A percentile compares a stretch with the other conserved stretches of the same genome.
Evolutionary conservation across 2,113 vertebrate species (phyloP).

Genomic region (Carassius auratus): DNA sequence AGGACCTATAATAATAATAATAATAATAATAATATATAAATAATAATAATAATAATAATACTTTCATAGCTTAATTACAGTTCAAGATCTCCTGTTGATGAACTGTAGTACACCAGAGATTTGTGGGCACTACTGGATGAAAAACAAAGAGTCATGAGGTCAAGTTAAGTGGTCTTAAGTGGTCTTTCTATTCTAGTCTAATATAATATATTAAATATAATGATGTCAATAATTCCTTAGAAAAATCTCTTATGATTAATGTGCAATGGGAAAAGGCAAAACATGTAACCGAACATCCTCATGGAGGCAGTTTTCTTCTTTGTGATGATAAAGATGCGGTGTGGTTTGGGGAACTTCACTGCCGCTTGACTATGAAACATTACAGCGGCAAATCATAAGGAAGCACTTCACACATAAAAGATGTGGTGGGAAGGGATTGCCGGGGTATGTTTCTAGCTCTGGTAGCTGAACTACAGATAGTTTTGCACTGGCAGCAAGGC

Average conservation of each 20-base stretch:
- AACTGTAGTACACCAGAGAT: not conserved
- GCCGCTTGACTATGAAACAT: not conserved
- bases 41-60: not conserved
- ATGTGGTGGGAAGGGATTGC: not conserved
- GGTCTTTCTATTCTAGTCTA: not conserved
- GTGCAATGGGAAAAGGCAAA: conserved; percentile 7
- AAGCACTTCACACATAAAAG: conserved; percentile 30
- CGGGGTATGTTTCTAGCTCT: not conserved
- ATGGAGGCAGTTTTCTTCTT: not conserved
- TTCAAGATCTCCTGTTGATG: not conserved
- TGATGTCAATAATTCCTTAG: conserved; percentile 1
- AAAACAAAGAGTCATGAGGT: not conserved
- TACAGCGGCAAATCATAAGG: conserved; percentile 28
- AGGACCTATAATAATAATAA: too few relatives aligned
- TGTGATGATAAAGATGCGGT: too few relatives aligned
- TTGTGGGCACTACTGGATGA: not conserved
- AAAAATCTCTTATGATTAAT: conserved; percentile 17
- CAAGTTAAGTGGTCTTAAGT: not conserved
- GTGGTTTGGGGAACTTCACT: too few relatives aligned
- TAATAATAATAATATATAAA: too few relatives aligned
- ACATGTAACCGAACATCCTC: not conserved
- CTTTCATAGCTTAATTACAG: conserved; percentile 4
- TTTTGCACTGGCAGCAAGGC: conserved; percentile 50
- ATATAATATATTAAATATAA: not conserved
- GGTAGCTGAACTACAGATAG: not conserved